phyloP scores from a whole-genome alignment of 2,888 invertebrate species.

The Gibbula magus region DNA sequence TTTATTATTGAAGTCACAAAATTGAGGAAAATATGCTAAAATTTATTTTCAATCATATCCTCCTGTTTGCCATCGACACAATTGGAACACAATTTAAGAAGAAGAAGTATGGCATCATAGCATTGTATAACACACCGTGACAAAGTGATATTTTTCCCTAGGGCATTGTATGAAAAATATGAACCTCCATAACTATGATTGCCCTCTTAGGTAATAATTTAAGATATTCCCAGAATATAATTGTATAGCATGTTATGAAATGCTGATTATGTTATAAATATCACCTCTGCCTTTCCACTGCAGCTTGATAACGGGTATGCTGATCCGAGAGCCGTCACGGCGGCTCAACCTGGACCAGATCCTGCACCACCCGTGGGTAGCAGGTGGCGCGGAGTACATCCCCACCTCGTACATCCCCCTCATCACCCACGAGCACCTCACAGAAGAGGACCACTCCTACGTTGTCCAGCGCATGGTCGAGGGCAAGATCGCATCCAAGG shows the following conservation, averaged over 20 bases:
- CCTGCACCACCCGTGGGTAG: conserved; percentile 87
- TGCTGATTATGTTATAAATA: background rate
- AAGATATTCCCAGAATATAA: too few species aligned
- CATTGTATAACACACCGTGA: too few species aligned
- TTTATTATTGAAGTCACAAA: too few species aligned
- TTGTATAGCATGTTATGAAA: background rate
- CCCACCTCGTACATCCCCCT: conserved; percentile 79
- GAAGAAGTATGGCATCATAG: too few species aligned
- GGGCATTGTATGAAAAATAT: too few species aligned
- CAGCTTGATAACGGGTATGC: conserved; percentile 93
- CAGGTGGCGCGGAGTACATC: conserved; percentile 47
- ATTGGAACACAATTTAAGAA: too few species aligned
- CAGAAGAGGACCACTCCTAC: conserved; percentile 91
- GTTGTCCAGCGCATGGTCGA: conserved; percentile 97
- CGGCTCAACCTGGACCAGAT: conserved; percentile 92
- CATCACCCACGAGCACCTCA: conserved; percentile 90
- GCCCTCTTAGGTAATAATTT: too few species aligned
- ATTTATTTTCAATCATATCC: too few species aligned
- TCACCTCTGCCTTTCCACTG: conserved; percentile 33
- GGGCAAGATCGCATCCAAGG: conserved; percentile 94
- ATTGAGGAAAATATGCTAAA: too few species aligned
- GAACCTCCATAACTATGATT: too few species aligned
- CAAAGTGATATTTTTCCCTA: too few species aligned
- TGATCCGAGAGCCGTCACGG: conserved; percentile 93
- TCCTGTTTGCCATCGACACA: too few species aligned